Conservation (phyloP, 1,140 invertebrate species). For the Nixonia krombeini region DNA sequence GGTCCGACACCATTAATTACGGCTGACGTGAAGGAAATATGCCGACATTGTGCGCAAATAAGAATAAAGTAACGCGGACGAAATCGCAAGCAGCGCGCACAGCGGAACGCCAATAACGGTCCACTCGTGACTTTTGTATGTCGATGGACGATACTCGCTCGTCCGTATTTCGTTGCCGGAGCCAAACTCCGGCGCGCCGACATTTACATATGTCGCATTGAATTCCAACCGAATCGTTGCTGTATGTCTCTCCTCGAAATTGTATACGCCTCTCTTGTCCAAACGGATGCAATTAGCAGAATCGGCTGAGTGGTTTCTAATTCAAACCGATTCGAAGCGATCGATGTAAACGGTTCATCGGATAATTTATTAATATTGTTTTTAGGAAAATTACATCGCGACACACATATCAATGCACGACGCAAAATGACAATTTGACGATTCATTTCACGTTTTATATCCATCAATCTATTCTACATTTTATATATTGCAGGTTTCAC, state of each 20-base stretch:
- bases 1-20: constrained; percentile 30
- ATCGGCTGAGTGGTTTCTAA: no score
- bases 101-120: no score
- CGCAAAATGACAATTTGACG: no score
- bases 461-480: constrained; percentile 27
- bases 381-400: no score
- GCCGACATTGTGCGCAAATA: constrained; percentile 17
- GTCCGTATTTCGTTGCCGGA: background rate
- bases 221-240: no score
- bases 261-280: no score
- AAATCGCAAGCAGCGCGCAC: constrained; percentile 25
- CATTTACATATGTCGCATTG: constrained; percentile 43
- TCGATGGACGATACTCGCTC: background rate
- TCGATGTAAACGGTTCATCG: no score
- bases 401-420: no score
- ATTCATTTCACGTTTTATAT: constrained; percentile 30
- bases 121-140: constrained; percentile 36
- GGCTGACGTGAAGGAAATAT: constrained; percentile 29
- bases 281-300: no score
- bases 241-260: no score
- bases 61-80: constrained; percentile 44
- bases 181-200: constrained; percentile 6
- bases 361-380: no score
- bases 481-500: constrained; percentile 27
- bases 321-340: no score